Percentiles rank a stretch among this genome's conserved stretches.
Evolutionary conservation across 2,797 vertebrate genomes (phyloP).

Genomic region (Leuciscus waleckii): DNA sequence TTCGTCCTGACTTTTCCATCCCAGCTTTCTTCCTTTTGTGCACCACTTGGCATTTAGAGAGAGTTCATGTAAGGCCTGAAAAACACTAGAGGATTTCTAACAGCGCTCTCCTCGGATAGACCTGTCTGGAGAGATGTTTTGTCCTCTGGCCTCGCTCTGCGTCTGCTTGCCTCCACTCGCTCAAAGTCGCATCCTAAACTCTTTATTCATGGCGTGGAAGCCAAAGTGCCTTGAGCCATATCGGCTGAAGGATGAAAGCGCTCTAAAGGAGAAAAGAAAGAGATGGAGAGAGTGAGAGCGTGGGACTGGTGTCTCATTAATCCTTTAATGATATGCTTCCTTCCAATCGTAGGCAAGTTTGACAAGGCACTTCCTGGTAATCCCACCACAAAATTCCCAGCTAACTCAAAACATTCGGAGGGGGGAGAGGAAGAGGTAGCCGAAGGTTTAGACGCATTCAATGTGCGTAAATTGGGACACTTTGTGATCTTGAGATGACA

Average conservation of each 20-base stretch:
- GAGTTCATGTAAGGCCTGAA: slow-evolving; percentile 28
- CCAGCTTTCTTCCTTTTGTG: slow-evolving; percentile 39
- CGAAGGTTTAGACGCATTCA: background rate
- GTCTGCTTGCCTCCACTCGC: slow-evolving; percentile 34
- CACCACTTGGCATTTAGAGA: slow-evolving; percentile 30
- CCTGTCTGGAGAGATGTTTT: slow-evolving; percentile 32
- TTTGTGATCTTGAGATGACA: background rate
- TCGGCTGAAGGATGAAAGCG: slow-evolving; percentile 3
- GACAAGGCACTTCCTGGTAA: slow-evolving; percentile 71
- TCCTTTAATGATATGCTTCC: slow-evolving; percentile 76
- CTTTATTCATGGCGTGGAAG: slow-evolving; percentile 13
- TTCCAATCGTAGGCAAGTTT: slow-evolving; percentile 71
- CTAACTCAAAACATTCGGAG: slow-evolving; percentile 77
- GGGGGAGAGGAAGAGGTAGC: background rate
- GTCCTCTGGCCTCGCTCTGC: slow-evolving; percentile 31
- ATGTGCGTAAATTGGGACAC: background rate
- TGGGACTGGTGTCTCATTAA: slow-evolving; percentile 70
- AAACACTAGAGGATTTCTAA: slow-evolving; percentile 4
- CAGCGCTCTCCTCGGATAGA: background rate
- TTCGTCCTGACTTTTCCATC: background rate
- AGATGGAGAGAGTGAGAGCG: slow-evolving; percentile 3
- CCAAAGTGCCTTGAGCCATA: slow-evolving; percentile 14
- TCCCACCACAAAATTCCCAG: slow-evolving; percentile 73
- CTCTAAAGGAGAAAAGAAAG: background rate
- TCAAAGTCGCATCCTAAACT: slow-evolving; percentile 35